Conservation (phyloP, 2,113 vertebrate genomes). For the Verasper variegatus region DNA sequence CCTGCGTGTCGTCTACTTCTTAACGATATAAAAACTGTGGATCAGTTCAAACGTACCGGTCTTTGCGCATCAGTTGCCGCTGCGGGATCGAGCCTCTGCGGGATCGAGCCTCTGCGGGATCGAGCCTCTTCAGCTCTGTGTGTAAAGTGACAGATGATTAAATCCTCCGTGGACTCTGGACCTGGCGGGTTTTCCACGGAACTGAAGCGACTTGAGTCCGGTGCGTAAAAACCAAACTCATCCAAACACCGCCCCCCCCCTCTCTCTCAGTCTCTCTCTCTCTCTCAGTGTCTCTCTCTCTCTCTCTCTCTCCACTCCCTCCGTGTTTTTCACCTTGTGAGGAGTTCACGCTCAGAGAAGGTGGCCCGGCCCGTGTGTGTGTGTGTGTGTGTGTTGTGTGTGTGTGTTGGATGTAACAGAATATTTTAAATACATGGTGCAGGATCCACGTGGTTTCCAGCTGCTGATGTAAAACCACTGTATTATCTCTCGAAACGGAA, state of each 20-base stretch:
- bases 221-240: constrained; percentile 48
- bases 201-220: constrained; percentile 46
- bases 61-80: neutral
- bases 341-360: constrained; percentile 23
- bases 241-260: constrained; percentile 39
- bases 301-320: constrained; percentile 6
- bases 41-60: neutral
- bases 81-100: constrained; percentile 13
- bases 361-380: too few species aligned
- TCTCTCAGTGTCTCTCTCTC: too few species aligned
- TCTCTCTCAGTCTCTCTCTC: too few species aligned
- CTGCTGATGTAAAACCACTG: constrained; percentile 27
- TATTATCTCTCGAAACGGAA: constrained; percentile 14
- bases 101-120: constrained; percentile 19
- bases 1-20: too few species aligned
- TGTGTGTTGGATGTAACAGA: constrained; percentile 26
- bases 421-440: constrained; percentile 45
- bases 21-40: too few species aligned
- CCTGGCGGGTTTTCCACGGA: constrained; percentile 46
- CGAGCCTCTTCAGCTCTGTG: neutral
- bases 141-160: constrained; percentile 24
- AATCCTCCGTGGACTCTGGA: constrained; percentile 46
- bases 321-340: constrained; percentile 32
- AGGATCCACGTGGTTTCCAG: constrained; percentile 8
- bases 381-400: constrained; percentile 16